Conservation (phyloP, 1,140 invertebrate genomes). For the Carposina sasakii region DNA sequence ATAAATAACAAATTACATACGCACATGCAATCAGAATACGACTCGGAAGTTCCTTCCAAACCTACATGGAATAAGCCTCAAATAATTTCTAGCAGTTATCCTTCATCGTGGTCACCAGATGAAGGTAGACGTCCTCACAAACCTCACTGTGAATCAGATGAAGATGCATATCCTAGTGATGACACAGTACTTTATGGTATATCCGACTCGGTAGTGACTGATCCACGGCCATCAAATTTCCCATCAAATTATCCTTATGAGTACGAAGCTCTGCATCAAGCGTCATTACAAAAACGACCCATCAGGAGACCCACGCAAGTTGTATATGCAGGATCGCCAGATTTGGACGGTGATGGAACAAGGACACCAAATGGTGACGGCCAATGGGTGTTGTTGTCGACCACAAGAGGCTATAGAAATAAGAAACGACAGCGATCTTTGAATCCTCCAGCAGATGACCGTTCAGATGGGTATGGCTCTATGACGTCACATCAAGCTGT, state of each 20-base stretch:
- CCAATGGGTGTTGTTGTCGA: slow-evolving; percentile 83
- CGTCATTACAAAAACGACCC: slow-evolving; percentile 43
- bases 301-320: slow-evolving; percentile 63
- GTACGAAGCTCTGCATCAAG: slow-evolving; percentile 54
- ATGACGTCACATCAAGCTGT: slow-evolving; percentile 74
- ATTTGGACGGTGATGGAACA: slow-evolving; percentile 50
- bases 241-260: slow-evolving; percentile 78
- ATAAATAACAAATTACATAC: slow-evolving; percentile 59
- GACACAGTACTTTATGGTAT: slow-evolving; percentile 48
- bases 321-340: slow-evolving; percentile 50
- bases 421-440: slow-evolving; percentile 66
- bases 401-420: slow-evolving; percentile 80
- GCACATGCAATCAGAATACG: slow-evolving; percentile 45
- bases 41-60: slow-evolving; percentile 53
- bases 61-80: slow-evolving; percentile 58
- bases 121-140: slow-evolving; percentile 54
- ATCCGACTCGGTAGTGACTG: slow-evolving; percentile 76
- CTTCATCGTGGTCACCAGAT: slow-evolving; percentile 52
- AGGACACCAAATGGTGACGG: slow-evolving; percentile 79
- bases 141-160: slow-evolving; percentile 59
- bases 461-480: slow-evolving; percentile 30
- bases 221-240: slow-evolving; percentile 78
- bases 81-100: slow-evolving; percentile 40
- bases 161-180: slow-evolving; percentile 47
- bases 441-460: slow-evolving; percentile 35